Evolutionary conservation across 2,113 vertebrate genomes (phyloP), one percentile per base, ranked within the genome.

Genomic region (Agapornis roseicollis): DNA sequence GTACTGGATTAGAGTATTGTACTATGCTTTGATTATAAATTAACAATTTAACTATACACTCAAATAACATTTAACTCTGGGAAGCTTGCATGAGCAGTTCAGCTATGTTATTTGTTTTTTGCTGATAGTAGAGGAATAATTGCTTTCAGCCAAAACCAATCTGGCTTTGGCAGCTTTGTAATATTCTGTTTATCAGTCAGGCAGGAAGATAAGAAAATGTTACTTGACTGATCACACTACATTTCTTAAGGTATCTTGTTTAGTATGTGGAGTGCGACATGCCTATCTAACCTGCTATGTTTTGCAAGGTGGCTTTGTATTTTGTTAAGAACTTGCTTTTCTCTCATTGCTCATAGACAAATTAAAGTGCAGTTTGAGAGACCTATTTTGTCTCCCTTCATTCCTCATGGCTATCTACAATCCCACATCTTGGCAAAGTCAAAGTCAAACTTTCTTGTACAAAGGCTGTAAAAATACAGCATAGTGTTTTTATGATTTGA

Each of bases 101-200:
- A 85, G 41, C 0, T 4, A 55, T 61, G 39, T 76, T 91, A 55
- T 10, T 66, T 87, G 53, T n/a, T 6, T 90, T 93, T 80, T 81
- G 53, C 80, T 60, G 39, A 58, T 41, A 58, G 64, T 3, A 53
- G 22, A 72, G 37, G 31, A 94, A 41, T 84, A 93, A 76, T 49
- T 92, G 42, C 61, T 85, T 93, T 80, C 81, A 89, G 58, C 58
- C 70, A 74, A 85, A 92, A 46, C 41, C 50, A 52, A 8, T 44
- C 23, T 71, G 27, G 17, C 80, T 97, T 96, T 74, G 64, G 68
- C 70, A 93, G 39, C n/a, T 94, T 70, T 79, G 23, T 83, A 68
- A 80, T 71, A 78, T 31, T 92, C 44, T 68, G 22, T 83, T 95
- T 96, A 78, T 71, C 49, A 74, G 46, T 55, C 44, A 85, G 64